Conservation (phyloP, 1,140 invertebrate genomes). For the Parasteatoda tepidariorum region DNA sequence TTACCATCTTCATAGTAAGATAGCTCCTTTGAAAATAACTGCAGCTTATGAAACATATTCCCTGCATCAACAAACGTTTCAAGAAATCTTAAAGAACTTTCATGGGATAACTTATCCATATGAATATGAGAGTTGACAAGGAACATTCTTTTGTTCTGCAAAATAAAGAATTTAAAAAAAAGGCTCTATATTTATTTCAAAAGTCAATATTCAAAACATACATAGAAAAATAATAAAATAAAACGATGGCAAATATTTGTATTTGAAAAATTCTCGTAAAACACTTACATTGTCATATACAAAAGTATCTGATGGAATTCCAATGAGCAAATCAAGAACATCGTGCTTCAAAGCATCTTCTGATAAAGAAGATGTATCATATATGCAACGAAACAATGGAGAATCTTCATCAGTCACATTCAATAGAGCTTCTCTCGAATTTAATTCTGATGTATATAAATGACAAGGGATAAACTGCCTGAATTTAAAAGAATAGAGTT, state of each 20-base stretch:
- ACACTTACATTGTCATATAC: conserved; percentile 20
- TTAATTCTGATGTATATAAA: conserved; percentile 20
- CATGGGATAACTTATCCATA: not conserved
- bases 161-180: not conserved
- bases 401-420: conserved; percentile 25
- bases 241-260: not conserved
- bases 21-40: conserved; percentile 4
- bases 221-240: not conserved
- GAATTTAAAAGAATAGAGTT: no score
- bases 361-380: not conserved
- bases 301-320: conserved; percentile 36
- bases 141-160: not conserved
- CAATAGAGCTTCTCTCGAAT: not conserved
- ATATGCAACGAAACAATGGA: not conserved
- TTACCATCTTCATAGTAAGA: conserved; percentile 16
- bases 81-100: conserved; percentile 16
- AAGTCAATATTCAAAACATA: not conserved
- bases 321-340: conserved; percentile 34
- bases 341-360: conserved; percentile 23
- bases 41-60: conserved; percentile 3
- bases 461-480: conserved; percentile 26
- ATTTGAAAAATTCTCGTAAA: no score
- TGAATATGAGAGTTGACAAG: conserved; percentile 3
- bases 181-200: not conserved
- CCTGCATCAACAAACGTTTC: conserved; percentile 23